These are phyloP conservation scores for Mythimna albipuncta DNA, from an alignment of 2,888 invertebrate species.

Conservation along the genomic window DNA sequence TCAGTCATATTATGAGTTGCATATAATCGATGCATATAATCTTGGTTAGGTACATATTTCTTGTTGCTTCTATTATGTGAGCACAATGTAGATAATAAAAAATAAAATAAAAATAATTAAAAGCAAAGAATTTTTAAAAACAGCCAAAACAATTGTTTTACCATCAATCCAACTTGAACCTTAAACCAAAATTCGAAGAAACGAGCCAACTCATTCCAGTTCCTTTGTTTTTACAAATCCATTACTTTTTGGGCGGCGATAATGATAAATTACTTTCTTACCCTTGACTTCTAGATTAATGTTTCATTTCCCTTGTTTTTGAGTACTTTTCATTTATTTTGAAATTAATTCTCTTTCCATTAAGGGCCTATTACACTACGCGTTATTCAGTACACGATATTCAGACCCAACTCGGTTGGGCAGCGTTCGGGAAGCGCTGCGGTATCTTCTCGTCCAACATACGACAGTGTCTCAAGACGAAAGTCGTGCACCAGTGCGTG, in stretches of 20 bases:
- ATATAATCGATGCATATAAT: no score
- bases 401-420: no score
- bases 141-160: conserved; percentile 4
- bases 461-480: no score
- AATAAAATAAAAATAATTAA: no score
- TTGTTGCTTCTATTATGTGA: no score
- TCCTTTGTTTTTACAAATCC: conserved; percentile 46
- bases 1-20: no score
- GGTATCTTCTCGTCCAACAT: no score
- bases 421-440: no score
- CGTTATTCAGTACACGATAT: no score
- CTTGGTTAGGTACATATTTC: no score
- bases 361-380: not conserved
- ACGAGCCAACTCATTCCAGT: conserved; percentile 27
- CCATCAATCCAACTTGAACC: conserved; percentile 7
- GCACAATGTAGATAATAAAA: no score
- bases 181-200: conserved; percentile 39
- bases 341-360: conserved; percentile 37
- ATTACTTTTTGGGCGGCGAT: conserved; percentile 34
- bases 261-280: conserved; percentile 55
- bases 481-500: no score
- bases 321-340: conserved; percentile 46
- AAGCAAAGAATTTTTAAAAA: conserved; percentile 9
- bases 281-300: conserved; percentile 49
- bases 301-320: conserved; percentile 48